phyloP scores from a whole-genome alignment of 1,140 invertebrate genomes.

The Drosophila yakuba region DNA sequence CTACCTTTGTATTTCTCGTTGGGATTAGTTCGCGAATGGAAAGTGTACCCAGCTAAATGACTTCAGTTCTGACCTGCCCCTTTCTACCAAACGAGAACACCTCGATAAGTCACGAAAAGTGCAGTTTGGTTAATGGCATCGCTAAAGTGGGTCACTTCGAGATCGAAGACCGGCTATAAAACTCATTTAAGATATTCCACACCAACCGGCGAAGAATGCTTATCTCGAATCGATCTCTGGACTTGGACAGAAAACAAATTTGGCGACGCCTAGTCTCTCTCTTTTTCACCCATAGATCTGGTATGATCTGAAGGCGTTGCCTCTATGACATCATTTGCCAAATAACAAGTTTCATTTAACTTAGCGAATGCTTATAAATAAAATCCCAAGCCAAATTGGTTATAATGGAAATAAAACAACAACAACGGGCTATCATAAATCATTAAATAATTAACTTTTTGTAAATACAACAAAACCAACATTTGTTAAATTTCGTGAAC shows the following conservation, averaged over 20 bases:
- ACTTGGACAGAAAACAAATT: conserved; percentile 50
- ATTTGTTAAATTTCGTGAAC: conserved; percentile 32
- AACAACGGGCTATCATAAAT: conserved; percentile 70
- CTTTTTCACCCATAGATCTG: conserved; percentile 14
- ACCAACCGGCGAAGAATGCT: not conserved
- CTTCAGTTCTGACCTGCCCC: conserved; percentile 16
- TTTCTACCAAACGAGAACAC: conserved; percentile 8
- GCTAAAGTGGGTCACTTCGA: conserved; percentile 58
- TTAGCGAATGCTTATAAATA: conserved; percentile 80
- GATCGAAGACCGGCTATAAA: conserved; percentile 52
- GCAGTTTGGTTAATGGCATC: conserved; percentile 31
- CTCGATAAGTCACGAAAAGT: conserved; percentile 55
- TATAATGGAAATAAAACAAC: conserved; percentile 44
- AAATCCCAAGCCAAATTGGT: conserved; percentile 45
- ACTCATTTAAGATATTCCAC: conserved; percentile 5
- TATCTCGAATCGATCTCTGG: conserved; percentile 35
- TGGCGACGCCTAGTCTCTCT: conserved; percentile 66
- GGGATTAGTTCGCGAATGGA: conserved; percentile 2
- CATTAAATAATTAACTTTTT: conserved; percentile 83
- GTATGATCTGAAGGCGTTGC: conserved; percentile 58
- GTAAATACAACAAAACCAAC: conserved; percentile 45
- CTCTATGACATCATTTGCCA: conserved; percentile 51
- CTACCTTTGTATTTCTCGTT: conserved; percentile 4
- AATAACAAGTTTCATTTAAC: conserved; percentile 79
- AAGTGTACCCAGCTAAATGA: conserved; percentile 36